phyloP scores from a whole-genome alignment of 1,140 invertebrate genomes.

The Diabrotica undecimpunctata region DNA sequence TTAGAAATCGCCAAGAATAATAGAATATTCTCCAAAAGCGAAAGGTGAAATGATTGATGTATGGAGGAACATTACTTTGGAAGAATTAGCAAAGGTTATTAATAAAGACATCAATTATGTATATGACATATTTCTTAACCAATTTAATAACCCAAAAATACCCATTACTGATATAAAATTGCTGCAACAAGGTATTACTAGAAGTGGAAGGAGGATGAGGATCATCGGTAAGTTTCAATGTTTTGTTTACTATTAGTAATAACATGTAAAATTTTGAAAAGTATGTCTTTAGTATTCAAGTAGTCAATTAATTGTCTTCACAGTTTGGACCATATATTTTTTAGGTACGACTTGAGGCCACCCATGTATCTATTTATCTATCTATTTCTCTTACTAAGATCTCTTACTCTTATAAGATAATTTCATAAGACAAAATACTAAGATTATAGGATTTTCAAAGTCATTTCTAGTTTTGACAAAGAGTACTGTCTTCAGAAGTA shows the following conservation, averaged over 20 bases:
- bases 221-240: conserved; percentile 26
- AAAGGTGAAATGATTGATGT: conserved; percentile 56
- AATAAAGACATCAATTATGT: conserved; percentile 50
- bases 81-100: conserved; percentile 63
- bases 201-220: conserved; percentile 41
- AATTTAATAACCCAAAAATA: conserved; percentile 32
- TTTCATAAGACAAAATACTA: too few relatives aligned
- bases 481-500: too few relatives aligned
- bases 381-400: too few relatives aligned
- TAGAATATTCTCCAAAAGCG: conserved; percentile 53
- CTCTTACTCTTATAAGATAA: too few relatives aligned
- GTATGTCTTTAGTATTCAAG: too few relatives aligned
- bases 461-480: too few relatives aligned
- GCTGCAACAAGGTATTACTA: conserved; percentile 35
- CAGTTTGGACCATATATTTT: too few relatives aligned
- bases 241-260: neutral
- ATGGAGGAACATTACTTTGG: conserved; percentile 76
- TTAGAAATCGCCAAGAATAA: conserved; percentile 52
- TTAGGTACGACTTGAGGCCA: too few relatives aligned
- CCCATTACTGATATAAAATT: conserved; percentile 39
- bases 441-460: too few relatives aligned
- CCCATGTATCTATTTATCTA: too few relatives aligned
- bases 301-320: too few relatives aligned
- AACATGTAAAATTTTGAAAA: too few relatives aligned
- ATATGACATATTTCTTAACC: conserved; percentile 40